Percentiles rank a stretch among this genome's conserved stretches.
phyloP scores from a whole-genome alignment of 2,888 invertebrate genomes.

The Perithous albicinctus region DNA sequence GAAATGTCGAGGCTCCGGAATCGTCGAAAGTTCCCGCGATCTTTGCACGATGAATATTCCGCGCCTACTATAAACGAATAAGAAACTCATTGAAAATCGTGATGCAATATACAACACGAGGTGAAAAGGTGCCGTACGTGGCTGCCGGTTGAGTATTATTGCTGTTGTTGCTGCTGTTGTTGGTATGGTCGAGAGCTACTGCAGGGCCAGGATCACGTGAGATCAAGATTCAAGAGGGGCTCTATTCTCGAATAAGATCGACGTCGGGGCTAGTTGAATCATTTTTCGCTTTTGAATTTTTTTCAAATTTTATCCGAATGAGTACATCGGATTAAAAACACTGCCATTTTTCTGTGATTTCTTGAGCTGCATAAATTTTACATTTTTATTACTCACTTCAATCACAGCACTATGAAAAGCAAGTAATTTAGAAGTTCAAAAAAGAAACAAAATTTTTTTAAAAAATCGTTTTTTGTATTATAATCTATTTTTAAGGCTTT shows the following conservation, averaged over 20 bases:
- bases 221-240: conserved; percentile 53
- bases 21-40: conserved; percentile 55
- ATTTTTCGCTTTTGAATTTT: no score
- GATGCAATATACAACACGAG: conserved; percentile 55
- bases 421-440: no score
- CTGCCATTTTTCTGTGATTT: no score
- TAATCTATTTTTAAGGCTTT: no score
- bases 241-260: conserved; percentile 32
- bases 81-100: conserved; percentile 62
- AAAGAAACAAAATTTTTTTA: no score
- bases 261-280: no score
- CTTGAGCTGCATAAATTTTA: no score
- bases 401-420: no score
- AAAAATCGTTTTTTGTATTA: no score
- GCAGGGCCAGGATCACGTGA: conserved; percentile 54
- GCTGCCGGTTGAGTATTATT: conserved; percentile 5
- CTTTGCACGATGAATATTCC: conserved; percentile 30
- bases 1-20: conserved; percentile 59
- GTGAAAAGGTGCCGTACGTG: conserved; percentile 61
- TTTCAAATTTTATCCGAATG: no score
- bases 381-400: no score
- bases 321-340: no score
- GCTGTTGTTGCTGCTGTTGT: not conserved
- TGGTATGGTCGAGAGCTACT: conserved; percentile 26
- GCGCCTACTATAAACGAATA: conserved; percentile 5